Evolutionary conservation across 30 jellyfish, hydroid and myxozoan species (phyloP).

Genomic region (Turritopsis dohrnii): DNA sequence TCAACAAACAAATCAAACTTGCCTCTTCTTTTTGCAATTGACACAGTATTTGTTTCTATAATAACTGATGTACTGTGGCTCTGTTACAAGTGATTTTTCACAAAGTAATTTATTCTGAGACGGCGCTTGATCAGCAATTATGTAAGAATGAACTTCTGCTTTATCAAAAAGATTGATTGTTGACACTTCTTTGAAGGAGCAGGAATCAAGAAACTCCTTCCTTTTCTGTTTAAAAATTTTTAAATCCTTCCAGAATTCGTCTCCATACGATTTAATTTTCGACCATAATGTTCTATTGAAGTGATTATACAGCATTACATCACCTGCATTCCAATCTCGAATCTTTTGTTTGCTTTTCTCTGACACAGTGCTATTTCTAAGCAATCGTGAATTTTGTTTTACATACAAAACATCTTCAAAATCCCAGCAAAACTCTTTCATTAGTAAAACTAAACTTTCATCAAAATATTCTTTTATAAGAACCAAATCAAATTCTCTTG

Average conservation of each 20-base stretch:
- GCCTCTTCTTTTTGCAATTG: neutral
- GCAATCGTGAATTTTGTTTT: slow-evolving; percentile 61
- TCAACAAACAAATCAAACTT: too few relatives aligned
- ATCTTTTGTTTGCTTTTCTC: slow-evolving; percentile 29
- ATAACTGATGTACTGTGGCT: neutral
- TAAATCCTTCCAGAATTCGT: slow-evolving; percentile 71
- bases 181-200: neutral
- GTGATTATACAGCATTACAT: slow-evolving; percentile 45
- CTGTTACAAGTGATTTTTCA: neutral
- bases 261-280: slow-evolving; percentile 52
- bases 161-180: neutral
- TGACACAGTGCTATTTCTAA: slow-evolving; percentile 23
- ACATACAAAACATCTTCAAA: slow-evolving; percentile 71
- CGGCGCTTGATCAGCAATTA: neutral
- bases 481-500: slow-evolving; percentile 74
- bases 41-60: neutral
- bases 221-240: neutral
- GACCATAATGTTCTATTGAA: slow-evolving; percentile 81
- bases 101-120: neutral
- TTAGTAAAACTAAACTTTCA: slow-evolving; percentile 82
- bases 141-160: neutral
- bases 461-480: slow-evolving; percentile 75
- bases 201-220: neutral
- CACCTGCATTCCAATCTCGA: slow-evolving; percentile 70
- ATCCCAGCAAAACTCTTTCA: slow-evolving; percentile 72